Evolutionary conservation across 2,888 invertebrate species (phyloP).

Genomic region (Chalcis sispes): DNA sequence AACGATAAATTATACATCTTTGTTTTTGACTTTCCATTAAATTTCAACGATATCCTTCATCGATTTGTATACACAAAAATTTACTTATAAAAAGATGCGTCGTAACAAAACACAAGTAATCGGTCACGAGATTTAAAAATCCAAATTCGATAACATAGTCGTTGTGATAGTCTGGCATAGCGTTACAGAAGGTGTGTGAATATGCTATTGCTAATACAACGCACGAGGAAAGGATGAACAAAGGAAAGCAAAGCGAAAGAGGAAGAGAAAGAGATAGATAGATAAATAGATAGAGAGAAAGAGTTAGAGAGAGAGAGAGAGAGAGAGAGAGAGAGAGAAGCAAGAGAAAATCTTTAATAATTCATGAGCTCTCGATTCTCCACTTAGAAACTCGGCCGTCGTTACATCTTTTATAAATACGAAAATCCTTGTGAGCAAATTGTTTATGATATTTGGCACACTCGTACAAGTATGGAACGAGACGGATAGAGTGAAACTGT

Average conservation of each 20-base stretch:
- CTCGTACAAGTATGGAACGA: too few species aligned
- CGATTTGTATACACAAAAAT: neutral
- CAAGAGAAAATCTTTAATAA: conserved; percentile 42
- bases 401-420: conserved; percentile 17
- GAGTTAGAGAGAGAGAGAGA: conserved; percentile 23
- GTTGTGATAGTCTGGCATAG: conserved; percentile 28
- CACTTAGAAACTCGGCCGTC: conserved; percentile 17
- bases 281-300: conserved; percentile 20
- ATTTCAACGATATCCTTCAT: neutral
- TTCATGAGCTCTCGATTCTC: conserved; percentile 52
- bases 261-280: conserved; percentile 39
- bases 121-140: conserved; percentile 26
- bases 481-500: too few species aligned
- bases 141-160: conserved; percentile 45
- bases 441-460: conserved; percentile 13
- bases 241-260: conserved; percentile 18
- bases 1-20: neutral
- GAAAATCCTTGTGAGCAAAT: conserved; percentile 42
- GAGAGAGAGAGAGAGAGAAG: conserved; percentile 36
- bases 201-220: too few species aligned
- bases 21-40: too few species aligned
- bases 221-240: too few species aligned
- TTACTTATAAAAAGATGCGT: neutral
- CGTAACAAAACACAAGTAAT: conserved; percentile 28
- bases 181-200: conserved; percentile 17